Conservation (phyloP, 2,797 vertebrate species). For the Danio aesculapii region DNA sequence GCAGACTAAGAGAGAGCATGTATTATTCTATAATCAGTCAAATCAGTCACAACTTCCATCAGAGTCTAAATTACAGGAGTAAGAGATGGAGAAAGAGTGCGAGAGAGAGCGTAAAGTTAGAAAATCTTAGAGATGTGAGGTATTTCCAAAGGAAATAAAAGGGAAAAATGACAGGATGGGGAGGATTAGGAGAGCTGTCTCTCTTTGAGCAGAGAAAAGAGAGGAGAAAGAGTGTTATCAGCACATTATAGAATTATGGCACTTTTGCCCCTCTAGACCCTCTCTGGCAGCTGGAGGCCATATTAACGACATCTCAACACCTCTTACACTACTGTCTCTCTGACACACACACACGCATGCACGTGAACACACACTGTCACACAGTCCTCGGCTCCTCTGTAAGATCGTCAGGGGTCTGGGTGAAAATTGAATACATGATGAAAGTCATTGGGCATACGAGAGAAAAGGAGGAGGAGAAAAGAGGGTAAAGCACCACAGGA, state of each 20-base stretch:
- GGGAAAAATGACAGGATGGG: constrained; percentile 33
- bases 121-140: constrained; percentile 43
- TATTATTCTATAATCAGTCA: constrained; percentile 47
- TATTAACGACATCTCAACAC: constrained; percentile 49
- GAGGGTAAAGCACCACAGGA: constrained; percentile 1
- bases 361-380: constrained; percentile 14
- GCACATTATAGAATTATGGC: constrained; percentile 54
- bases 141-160: constrained; percentile 42
- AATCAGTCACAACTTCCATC: constrained; percentile 47
- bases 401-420: constrained; percentile 40
- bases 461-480: constrained; percentile 27
- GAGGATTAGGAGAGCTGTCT: constrained; percentile 31
- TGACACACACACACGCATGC: constrained; percentile 20
- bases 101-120: constrained; percentile 21
- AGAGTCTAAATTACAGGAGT: constrained; percentile 40
- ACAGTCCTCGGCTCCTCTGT: constrained; percentile 10
- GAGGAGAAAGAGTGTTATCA: constrained; percentile 50
- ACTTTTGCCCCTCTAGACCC: constrained; percentile 53
- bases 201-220: constrained; percentile 40
- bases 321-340: constrained; percentile 34
- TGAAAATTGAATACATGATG: constrained; percentile 48
- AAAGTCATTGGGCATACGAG: constrained; percentile 37
- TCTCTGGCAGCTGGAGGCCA: constrained; percentile 53
- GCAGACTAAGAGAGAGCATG: constrained; percentile 23
- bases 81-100: constrained; percentile 12